Base-by-base conservation (phyloP, 2,797 vertebrate species). In the Argya squamiceps region DNA sequence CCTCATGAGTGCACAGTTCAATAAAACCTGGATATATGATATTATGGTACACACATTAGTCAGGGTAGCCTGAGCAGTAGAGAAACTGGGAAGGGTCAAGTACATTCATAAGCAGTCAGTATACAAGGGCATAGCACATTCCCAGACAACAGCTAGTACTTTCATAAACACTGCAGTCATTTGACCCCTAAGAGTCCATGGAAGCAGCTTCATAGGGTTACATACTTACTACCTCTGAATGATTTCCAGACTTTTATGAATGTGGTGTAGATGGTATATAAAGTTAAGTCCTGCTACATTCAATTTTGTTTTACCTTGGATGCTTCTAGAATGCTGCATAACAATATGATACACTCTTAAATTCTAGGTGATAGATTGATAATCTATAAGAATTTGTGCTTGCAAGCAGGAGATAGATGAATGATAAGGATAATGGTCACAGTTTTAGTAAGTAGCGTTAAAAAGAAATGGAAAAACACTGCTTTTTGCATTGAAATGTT, bases 231-330 rank as follows among this genome's bases (percentile, higher is more conserved):
- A 15, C 27, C 11, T 37, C 43, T 39, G 52, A 89, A 47, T 37
- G 53, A 65, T 37, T 95, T 93, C 85, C 90, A 95, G 90, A 86
- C 86, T 92, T 86, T 77, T 60, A 58, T 75, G 30, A 74, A 80
- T 21, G 21, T 47, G 24, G 3, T 34, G 16, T 68, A 68, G 52
- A 50, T 3, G 1, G 7, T 24, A 43, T 9, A 23, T 21, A 68
- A 75, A 88, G 9, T 18, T 9, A 85, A 47, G 8, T 47, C 19
- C 12, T 78, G 43, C 5, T 81, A 89, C 36, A 56, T 39, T 70
- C 32, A 46, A 20, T 65, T 88, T 94, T 84, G 12, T 26, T 80
- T 96, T 84, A 88, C 55, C 11, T 71, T 71, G 24, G 15, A n/a
- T 68, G 5, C 12, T 39, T 62, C 30, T 43, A 78, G 27, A 88